phyloP scores from a whole-genome alignment of 2,113 vertebrate genomes.

The Corydoras sp. region DNA sequence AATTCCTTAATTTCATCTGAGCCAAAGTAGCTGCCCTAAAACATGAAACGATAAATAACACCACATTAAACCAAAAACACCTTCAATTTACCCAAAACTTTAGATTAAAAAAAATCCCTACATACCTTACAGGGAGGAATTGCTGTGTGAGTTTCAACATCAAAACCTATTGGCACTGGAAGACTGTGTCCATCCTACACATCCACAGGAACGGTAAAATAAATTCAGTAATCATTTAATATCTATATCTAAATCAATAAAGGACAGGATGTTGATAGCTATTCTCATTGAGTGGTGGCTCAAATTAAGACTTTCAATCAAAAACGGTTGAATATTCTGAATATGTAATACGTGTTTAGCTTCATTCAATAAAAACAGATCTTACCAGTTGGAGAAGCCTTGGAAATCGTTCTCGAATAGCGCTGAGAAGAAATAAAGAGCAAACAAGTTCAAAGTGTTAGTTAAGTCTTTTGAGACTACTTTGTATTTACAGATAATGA shows the following conservation, averaged over 20 bases:
- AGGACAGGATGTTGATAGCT: background rate
- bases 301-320: too few relatives aligned
- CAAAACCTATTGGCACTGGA: conserved; percentile 81
- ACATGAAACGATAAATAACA: conserved; percentile 6
- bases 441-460: conserved; percentile 26
- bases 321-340: too few relatives aligned
- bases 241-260: background rate
- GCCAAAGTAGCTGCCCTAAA: conserved; percentile 79
- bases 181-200: conserved; percentile 82
- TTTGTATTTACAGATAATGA: background rate
- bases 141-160: conserved; percentile 74
- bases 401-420: conserved; percentile 80
- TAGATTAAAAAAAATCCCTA: background rate
- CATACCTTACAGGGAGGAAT: conserved; percentile 80
- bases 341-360: too few relatives aligned
- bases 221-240: too few relatives aligned
- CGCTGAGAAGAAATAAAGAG: conserved; percentile 59
- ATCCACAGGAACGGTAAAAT: background rate
- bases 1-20: conserved; percentile 75
- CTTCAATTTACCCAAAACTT: background rate
- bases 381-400: conserved; percentile 81
- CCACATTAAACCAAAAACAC: background rate
- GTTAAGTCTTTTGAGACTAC: background rate
- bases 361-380: background rate
- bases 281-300: background rate